Evolutionary conservation across 2,797 vertebrate species (phyloP).

Genomic region (Loriculus beryllinus): DNA sequence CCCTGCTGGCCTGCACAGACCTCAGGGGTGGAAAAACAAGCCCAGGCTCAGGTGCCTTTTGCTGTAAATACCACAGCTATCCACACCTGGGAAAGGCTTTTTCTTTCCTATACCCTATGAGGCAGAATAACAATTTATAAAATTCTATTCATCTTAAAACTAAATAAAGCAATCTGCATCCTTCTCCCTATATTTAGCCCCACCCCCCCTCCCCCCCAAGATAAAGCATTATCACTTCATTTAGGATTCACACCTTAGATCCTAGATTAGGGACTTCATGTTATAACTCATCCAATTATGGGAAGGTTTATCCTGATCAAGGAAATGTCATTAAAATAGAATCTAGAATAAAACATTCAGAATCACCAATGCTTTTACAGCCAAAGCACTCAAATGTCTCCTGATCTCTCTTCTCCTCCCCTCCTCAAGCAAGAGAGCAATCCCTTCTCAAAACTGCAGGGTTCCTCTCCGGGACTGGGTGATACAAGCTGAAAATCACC

Average conservation of each 20-base stretch:
- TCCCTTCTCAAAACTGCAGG: neutral
- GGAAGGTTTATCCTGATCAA: slow-evolving; percentile 14
- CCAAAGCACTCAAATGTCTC: slow-evolving; percentile 37
- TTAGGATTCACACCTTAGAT: slow-evolving; percentile 8
- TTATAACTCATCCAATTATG: neutral
- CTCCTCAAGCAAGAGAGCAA: neutral
- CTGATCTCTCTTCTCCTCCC: neutral
- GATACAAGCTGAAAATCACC: neutral
- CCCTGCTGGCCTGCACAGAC: neutral
- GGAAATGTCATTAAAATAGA: neutral
- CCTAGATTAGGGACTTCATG: neutral
- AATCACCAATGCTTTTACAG: slow-evolving; percentile 37
- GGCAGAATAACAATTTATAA: neutral
- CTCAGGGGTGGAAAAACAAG: neutral
- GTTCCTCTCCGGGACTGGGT: neutral
- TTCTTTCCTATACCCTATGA: neutral
- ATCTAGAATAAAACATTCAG: slow-evolving; percentile 45
- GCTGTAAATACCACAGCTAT: neutral
- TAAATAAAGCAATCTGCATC: neutral
- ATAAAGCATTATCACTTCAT: neutral
- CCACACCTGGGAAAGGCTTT: neutral
- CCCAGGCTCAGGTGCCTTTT: neutral
- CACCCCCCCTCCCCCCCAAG: neutral
- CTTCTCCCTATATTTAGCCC: neutral
- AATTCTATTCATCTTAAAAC: slow-evolving; percentile 2